phyloP scores from a whole-genome alignment of 2,113 vertebrate genomes.

The Platysternon megacephalum region DNA sequence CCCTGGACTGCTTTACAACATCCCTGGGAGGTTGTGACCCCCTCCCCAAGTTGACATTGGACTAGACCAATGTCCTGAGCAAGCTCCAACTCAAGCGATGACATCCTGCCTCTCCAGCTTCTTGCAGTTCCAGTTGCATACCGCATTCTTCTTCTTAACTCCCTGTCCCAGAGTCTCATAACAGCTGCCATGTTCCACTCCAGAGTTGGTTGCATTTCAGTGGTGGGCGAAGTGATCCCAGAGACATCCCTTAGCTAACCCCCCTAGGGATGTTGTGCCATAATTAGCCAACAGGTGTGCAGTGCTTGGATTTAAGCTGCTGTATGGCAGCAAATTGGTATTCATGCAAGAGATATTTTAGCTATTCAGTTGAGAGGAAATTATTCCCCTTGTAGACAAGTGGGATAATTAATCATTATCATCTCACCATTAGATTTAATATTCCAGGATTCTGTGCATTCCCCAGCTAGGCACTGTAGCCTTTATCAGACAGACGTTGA shows the following conservation, averaged over 20 bases:
- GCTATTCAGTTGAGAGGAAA: not conserved
- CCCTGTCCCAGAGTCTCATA: not conserved
- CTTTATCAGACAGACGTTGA: not conserved
- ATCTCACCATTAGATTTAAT: fast-evolving
- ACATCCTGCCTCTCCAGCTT: too few species aligned
- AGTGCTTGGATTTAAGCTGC: not conserved
- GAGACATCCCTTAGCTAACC: not conserved
- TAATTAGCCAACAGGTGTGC: not conserved
- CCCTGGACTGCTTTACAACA: too few species aligned
- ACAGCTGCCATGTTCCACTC: not conserved
- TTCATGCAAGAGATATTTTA: not conserved
- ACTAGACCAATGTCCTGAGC: not conserved
- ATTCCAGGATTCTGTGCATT: fast-evolving
- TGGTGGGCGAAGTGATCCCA: not conserved
- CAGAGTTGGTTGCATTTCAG: not conserved
- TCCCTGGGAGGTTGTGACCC: not conserved
- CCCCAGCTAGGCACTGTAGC: fast-evolving
- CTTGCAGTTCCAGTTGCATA: too few species aligned
- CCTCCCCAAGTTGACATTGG: not conserved
- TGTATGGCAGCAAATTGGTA: fast-evolving
- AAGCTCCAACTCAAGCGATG: too few species aligned
- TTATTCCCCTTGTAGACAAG: not conserved
- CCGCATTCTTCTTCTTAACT: too few species aligned
- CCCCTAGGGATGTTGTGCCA: fast-evolving
- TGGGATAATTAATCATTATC: not conserved